These are phyloP conservation scores for Kryphioiulus occultus DNA, from an alignment of 2,888 invertebrate genomes.

Conservation along the genomic window DNA sequence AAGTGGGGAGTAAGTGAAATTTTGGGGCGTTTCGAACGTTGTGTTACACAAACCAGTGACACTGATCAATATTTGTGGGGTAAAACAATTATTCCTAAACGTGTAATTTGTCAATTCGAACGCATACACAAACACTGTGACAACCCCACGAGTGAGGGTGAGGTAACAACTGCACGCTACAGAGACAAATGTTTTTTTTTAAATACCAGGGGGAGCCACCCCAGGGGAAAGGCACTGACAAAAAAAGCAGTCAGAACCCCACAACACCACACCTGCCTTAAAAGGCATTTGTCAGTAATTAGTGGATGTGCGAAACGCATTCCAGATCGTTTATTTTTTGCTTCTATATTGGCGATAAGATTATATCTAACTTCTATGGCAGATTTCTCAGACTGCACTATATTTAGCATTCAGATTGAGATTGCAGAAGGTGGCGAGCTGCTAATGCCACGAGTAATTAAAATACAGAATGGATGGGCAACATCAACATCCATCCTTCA, in stretches of 20 bases:
- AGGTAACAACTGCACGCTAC: slow-evolving; percentile 15
- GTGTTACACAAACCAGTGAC: background rate
- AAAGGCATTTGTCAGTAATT: background rate
- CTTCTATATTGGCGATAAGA: background rate
- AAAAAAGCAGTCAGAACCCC: background rate
- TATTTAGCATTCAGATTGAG: background rate
- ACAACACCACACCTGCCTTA: background rate
- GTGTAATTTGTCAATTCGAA: background rate
- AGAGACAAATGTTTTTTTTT: background rate
- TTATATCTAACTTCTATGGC: background rate
- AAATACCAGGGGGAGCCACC: background rate
- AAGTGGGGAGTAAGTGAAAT: background rate
- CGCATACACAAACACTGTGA: background rate
- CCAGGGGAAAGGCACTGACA: background rate
- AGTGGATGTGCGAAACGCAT: background rate
- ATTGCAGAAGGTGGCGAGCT: background rate
- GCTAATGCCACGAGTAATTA: background rate
- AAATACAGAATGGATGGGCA: background rate
- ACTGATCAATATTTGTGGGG: background rate
- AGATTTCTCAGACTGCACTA: background rate
- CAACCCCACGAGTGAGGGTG: background rate
- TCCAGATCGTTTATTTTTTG: background rate
- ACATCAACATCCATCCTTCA: background rate
- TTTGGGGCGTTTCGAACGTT: background rate
- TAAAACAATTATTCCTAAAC: background rate